Evolutionary conservation across 2,113 vertebrate species (phyloP), one percentile per base, ranked within the genome.

Genomic region (Thalassoma bifasciatum): DNA sequence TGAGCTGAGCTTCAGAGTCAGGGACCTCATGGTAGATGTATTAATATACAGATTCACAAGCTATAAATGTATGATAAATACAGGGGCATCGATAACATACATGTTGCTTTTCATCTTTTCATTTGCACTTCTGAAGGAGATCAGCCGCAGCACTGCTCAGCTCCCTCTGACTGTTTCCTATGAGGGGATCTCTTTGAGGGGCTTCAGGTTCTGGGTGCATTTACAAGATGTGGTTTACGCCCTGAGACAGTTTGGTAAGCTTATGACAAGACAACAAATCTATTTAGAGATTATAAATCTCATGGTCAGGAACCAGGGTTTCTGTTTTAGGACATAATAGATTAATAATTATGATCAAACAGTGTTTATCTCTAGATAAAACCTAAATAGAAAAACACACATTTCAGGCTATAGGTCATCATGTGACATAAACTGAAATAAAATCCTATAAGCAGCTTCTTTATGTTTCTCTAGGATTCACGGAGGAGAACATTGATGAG

Each of bases 201-300:
- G 94, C 40, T 96, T 99, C 60, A 86, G 98, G 70, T 96, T 99
- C 88, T 99, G 96, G 97, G 96, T 98, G 79, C 98, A 99, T 74
- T 95, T 99, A 85, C 97, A 99, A 89, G 97, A 98, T 40, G 96
- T 97, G 8, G 95, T 99, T 42, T 96, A 95, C 68, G 97, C 98
- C 3, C 93, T 99, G 16, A 94, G 96, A 79, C 97, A 98, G 64
- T 97, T 99, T 52, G 98, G 98, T 98, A 91, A 73, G 95, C 68
- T 17, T 3, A 70, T 30, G 30, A 30, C 30, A 46, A 62, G 17
- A 46, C n/a, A n/a, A 26, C 5, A 38, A 0, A 54, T 23, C 0
- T 16, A 44, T 5, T 17, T 17, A 12, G 1, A 16, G 40, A 14
- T 42, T 42, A 4, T 40, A 23, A 50, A n/a, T 5, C 1, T 8